These are phyloP conservation scores for Drepana falcataria DNA, from an alignment of 2,888 invertebrate genomes.

Conservation along the genomic window DNA sequence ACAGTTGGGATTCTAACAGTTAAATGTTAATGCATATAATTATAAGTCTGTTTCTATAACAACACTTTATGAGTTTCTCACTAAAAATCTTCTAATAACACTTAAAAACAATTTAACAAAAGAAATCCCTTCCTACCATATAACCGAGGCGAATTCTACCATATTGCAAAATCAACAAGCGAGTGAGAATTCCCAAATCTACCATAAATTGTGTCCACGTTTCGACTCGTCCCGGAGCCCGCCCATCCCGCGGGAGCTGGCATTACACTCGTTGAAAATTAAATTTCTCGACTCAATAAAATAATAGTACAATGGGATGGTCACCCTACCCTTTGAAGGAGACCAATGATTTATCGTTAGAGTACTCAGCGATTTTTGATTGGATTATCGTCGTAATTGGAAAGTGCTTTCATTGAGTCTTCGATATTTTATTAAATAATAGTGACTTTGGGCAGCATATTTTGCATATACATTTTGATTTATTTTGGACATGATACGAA, in stretches of 20 bases:
- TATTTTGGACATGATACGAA: too few species aligned
- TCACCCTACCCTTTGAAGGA: slow-evolving; percentile 26
- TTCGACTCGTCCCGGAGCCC: slow-evolving; percentile 27
- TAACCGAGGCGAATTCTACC: slow-evolving; percentile 26
- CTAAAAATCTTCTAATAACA: too few species aligned
- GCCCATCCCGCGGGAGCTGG: slow-evolving; percentile 34
- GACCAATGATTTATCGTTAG: slow-evolving; percentile 16
- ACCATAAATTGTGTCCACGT: slow-evolving; percentile 33
- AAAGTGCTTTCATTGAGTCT: neutral
- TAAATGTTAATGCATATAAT: too few species aligned
- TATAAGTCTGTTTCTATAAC: too few species aligned
- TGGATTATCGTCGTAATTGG: slow-evolving; percentile 17
- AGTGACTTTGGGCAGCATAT: too few species aligned
- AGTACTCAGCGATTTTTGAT: slow-evolving; percentile 9
- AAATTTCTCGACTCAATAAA: slow-evolving; percentile 61
- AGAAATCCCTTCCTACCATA: neutral
- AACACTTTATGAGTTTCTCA: too few species aligned
- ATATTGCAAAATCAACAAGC: slow-evolving; percentile 26
- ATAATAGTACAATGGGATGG: slow-evolving; percentile 61
- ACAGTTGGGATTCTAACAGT: too few species aligned
- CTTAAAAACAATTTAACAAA: too few species aligned
- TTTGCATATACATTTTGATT: too few species aligned
- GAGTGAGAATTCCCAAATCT: slow-evolving; percentile 38
- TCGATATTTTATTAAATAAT: too few species aligned
- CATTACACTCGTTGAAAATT: slow-evolving; percentile 53